These are phyloP conservation scores for Ailurus styani DNA, from an alignment of 2,113 vertebrate genomes.

Conservation along the genomic window DNA sequence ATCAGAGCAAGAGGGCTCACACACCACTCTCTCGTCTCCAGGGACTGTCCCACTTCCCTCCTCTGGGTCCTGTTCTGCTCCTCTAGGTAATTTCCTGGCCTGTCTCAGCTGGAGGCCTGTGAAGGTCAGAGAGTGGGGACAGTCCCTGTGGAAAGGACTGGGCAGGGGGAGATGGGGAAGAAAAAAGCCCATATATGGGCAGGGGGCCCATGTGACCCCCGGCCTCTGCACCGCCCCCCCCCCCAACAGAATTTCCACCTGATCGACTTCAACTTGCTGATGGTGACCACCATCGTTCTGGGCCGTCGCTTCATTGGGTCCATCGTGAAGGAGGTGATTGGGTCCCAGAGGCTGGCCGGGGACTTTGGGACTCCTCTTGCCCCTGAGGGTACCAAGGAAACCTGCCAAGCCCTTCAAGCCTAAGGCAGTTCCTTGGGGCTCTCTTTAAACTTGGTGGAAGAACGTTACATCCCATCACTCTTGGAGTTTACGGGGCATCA, in stretches of 20 bases:
- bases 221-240: conserved; percentile 56
- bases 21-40: conserved; percentile 58
- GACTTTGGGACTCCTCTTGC: background rate
- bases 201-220: conserved; percentile 39
- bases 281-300: conserved; percentile 93
- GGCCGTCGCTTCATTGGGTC: conserved; percentile 94
- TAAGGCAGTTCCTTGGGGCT: background rate
- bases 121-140: conserved; percentile 69
- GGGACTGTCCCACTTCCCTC: conserved; percentile 68
- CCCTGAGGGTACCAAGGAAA: background rate
- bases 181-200: background rate
- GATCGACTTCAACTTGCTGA: conserved; percentile 98
- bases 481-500: background rate
- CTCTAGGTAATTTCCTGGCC: conserved; percentile 72
- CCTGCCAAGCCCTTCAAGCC: background rate
- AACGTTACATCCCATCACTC: background rate
- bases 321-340: conserved; percentile 95
- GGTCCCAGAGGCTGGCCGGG: conserved; percentile 39
- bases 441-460: background rate
- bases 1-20: conserved; percentile 35
- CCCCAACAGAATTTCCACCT: conserved; percentile 94
- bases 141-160: conserved; percentile 41
- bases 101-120: conserved; percentile 64
- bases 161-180: conserved; percentile 34
- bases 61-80: conserved; percentile 65